These are phyloP conservation scores for Lathamus discolor DNA, from an alignment of 2,113 vertebrate species.

Conservation along the genomic window DNA sequence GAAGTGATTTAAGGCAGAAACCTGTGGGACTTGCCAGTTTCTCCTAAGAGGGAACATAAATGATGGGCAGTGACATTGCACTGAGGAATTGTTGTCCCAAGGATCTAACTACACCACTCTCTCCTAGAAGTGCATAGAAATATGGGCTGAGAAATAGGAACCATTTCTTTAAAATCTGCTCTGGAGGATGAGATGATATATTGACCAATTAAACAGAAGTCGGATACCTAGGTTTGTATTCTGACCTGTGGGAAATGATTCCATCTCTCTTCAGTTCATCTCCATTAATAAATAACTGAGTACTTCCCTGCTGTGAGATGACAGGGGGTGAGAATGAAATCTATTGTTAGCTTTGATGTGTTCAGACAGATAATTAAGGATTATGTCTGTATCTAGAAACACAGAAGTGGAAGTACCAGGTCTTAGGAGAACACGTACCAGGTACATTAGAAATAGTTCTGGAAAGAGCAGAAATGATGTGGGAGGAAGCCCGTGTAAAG, in stretches of 20 bases:
- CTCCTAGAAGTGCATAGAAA: neutral
- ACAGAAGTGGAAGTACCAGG: neutral
- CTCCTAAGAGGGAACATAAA: neutral
- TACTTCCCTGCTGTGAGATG: neutral
- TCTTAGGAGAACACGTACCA: neutral
- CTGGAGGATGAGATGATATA: neutral
- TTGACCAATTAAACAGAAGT: neutral
- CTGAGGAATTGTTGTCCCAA: neutral
- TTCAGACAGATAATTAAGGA: neutral
- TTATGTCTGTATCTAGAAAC: neutral
- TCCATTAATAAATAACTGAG: neutral
- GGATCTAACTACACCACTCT: neutral
- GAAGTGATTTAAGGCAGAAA: neutral
- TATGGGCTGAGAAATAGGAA: neutral
- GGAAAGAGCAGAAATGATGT: neutral
- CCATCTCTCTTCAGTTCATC: neutral
- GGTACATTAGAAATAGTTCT: neutral
- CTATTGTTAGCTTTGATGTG: neutral
- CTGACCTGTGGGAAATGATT: neutral
- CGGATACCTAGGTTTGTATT: neutral
- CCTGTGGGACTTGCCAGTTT: neutral
- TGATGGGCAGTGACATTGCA: neutral
- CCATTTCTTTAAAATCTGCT: neutral
- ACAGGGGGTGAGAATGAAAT: neutral
- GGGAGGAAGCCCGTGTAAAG: neutral